Evolutionary conservation across 2,888 invertebrate species (phyloP).

Genomic region (Tortricodes alternella): DNA sequence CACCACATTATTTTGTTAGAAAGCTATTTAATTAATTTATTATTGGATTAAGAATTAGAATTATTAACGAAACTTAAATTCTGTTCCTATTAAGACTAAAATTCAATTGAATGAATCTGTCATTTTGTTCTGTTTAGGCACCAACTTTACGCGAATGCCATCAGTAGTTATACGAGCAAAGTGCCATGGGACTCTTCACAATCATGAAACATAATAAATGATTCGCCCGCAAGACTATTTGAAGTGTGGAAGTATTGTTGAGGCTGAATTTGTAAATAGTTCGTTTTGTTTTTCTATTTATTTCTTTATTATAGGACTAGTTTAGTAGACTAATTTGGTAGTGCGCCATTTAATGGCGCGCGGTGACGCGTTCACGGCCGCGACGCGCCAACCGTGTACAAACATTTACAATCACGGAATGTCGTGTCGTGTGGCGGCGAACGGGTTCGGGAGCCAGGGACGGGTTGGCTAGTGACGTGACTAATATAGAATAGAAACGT

Average conservation of each 20-base stretch:
- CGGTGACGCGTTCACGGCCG: not conserved
- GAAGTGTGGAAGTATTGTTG: constrained; percentile 53
- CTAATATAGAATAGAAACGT: constrained; percentile 56
- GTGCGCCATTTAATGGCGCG: constrained; percentile 61
- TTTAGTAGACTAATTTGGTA: constrained; percentile 43
- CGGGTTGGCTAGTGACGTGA: constrained; percentile 61
- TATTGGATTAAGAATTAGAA: constrained; percentile 61
- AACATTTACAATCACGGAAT: no score
- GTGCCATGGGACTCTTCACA: constrained; percentile 54
- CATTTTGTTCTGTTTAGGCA: constrained; percentile 45
- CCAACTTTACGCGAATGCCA: constrained; percentile 35
- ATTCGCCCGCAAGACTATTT: constrained; percentile 41
- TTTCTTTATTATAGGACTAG: constrained; percentile 54
- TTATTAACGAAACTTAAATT: constrained; percentile 46
- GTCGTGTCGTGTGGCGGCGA: not conserved
- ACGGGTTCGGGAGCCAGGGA: constrained; percentile 38
- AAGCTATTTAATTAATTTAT: constrained; percentile 74
- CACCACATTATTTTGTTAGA: constrained; percentile 71
- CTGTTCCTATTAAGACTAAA: constrained; percentile 64
- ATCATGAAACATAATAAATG: constrained; percentile 38
- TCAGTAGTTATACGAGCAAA: constrained; percentile 40
- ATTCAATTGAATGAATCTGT: constrained; percentile 25
- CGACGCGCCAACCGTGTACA: not conserved
- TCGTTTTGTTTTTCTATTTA: constrained; percentile 67
- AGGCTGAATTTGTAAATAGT: constrained; percentile 72